Evolutionary conservation across 2,888 invertebrate species (phyloP).

Genomic region (Polymixis lichenea): DNA sequence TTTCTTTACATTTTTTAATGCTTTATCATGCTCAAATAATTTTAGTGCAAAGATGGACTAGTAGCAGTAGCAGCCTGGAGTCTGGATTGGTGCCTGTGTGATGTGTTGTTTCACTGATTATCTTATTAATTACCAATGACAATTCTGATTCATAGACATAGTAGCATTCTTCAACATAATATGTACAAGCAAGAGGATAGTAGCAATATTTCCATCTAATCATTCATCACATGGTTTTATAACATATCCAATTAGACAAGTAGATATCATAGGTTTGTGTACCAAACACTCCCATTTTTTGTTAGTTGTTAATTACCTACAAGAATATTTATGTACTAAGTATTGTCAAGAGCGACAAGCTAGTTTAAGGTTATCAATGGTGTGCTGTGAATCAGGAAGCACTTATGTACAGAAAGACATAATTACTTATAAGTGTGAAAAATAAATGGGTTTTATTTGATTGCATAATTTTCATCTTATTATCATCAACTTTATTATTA

Average conservation of each 20-base stretch:
- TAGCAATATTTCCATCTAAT: not conserved
- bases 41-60: not conserved
- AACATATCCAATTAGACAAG: not conserved
- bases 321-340: not conserved
- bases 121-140: not conserved
- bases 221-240: not conserved
- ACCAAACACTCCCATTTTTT: not conserved
- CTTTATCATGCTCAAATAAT: not conserved
- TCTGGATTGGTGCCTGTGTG: too few species aligned
- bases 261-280: not conserved
- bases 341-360: not conserved
- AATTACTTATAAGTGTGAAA: not conserved
- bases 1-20: not conserved
- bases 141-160: not conserved
- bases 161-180: not conserved
- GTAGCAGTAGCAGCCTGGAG: too few species aligned
- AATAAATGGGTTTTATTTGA: not conserved
- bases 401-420: not conserved
- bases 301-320: too few species aligned
- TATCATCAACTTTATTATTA: not conserved
- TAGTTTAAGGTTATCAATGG: slow-evolving; percentile 18
- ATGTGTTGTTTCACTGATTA: not conserved
- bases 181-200: not conserved
- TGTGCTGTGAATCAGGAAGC: not conserved
- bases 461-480: not conserved